Conservation (phyloP, 2,113 vertebrate species). For the Alethe castanea region DNA sequence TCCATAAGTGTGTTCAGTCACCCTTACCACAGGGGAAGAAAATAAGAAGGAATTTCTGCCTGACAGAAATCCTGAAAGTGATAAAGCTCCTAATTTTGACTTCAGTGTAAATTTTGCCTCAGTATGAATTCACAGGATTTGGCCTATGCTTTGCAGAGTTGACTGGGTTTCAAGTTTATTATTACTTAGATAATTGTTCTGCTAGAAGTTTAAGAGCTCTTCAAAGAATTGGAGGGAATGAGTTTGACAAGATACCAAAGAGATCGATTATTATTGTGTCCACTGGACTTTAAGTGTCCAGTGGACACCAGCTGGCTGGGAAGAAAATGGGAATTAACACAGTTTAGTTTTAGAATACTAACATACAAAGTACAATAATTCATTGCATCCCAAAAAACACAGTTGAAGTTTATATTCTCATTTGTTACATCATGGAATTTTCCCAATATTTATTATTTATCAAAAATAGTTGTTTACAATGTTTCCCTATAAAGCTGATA, state of each 20-base stretch:
- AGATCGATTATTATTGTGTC: background rate
- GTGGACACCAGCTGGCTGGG: background rate
- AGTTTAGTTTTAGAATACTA: background rate
- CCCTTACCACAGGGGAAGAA: background rate
- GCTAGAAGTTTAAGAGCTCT: background rate
- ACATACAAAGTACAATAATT: background rate
- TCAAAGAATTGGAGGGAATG: background rate
- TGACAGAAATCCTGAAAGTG: background rate
- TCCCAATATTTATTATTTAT: background rate
- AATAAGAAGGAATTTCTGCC: background rate
- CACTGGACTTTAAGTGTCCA: background rate
- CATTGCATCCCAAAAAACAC: background rate
- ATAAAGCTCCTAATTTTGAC: constrained; percentile 4
- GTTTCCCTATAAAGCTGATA: background rate
- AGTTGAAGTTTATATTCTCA: background rate
- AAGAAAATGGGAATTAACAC: background rate
- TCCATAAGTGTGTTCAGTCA: background rate
- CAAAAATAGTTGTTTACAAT: background rate
- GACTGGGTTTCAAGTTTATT: background rate
- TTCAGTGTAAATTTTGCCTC: background rate
- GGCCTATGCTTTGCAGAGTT: background rate
- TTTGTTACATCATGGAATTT: background rate
- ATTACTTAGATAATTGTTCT: background rate
- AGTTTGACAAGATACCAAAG: background rate
- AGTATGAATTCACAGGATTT: background rate